Conservation (phyloP, 1,140 invertebrate genomes). For the Microplitis demolitor region DNA sequence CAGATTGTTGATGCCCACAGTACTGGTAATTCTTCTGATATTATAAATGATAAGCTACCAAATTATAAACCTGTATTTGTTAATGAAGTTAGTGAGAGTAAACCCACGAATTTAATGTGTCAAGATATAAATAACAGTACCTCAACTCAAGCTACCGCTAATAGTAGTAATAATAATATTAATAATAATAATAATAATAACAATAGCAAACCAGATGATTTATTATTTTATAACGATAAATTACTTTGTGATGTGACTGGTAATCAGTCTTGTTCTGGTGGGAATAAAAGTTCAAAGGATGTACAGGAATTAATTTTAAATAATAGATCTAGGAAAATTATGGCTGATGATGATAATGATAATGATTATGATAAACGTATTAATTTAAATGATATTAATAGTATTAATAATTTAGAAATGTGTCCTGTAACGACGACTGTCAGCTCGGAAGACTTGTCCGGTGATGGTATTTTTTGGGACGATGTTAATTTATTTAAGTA, state of each 20-base stretch:
- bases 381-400: slow-evolving; percentile 23
- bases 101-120: slow-evolving; percentile 12
- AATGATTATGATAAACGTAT: slow-evolving; percentile 8
- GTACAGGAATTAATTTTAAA: too few species aligned
- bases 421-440: slow-evolving; percentile 36
- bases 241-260: too few species aligned
- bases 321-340: neutral
- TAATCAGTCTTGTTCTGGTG: too few species aligned
- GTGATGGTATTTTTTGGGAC: slow-evolving; percentile 16
- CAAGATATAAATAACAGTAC: slow-evolving; percentile 12
- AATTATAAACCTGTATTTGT: slow-evolving; percentile 23
- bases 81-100: slow-evolving; percentile 33
- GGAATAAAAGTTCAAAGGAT: too few species aligned
- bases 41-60: neutral
- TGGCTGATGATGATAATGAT: neutral
- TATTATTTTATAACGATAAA: too few species aligned
- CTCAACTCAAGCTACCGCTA: neutral
- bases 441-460: slow-evolving; percentile 15
- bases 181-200: neutral
- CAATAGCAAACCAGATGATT: too few species aligned
- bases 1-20: slow-evolving; percentile 41
- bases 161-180: slow-evolving; percentile 1
- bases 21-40: slow-evolving; percentile 34
- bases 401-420: slow-evolving; percentile 35
- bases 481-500: slow-evolving; percentile 23